phyloP scores from a whole-genome alignment of 2,888 invertebrate genomes.

The Aphodius granarius region DNA sequence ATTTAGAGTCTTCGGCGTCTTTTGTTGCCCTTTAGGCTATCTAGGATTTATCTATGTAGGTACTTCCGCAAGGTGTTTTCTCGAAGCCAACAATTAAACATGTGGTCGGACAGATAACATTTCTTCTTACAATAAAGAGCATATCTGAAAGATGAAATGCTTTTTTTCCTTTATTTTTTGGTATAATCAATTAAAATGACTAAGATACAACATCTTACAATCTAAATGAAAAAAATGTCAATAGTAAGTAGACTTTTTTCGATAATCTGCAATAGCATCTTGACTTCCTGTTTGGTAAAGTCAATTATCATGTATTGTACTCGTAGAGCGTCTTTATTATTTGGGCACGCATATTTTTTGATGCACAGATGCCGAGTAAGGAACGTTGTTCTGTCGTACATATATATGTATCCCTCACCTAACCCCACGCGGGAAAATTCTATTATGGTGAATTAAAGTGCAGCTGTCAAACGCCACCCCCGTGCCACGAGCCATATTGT shows the following conservation, averaged over 20 bases:
- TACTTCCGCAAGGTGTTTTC: neutral
- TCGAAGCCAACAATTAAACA: neutral
- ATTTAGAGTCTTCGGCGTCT: neutral
- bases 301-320: neutral
- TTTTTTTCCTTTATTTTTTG: too few relatives aligned
- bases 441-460: conserved; percentile 22
- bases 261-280: neutral
- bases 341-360: neutral
- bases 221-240: too few relatives aligned
- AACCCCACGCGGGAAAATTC: neutral
- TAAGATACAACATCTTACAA: too few relatives aligned
- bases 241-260: too few relatives aligned
- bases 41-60: neutral
- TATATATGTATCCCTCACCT: neutral
- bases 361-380: neutral
- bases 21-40: neutral
- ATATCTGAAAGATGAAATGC: too few relatives aligned
- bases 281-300: neutral
- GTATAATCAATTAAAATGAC: too few relatives aligned
- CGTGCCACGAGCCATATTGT: conserved; percentile 28
- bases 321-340: neutral
- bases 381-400: neutral
- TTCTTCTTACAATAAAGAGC: too few relatives aligned
- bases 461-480: conserved; percentile 37
- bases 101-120: too few relatives aligned